Conservation (phyloP, 2,888 invertebrate genomes). For the Chydorus sphaericus region DNA sequence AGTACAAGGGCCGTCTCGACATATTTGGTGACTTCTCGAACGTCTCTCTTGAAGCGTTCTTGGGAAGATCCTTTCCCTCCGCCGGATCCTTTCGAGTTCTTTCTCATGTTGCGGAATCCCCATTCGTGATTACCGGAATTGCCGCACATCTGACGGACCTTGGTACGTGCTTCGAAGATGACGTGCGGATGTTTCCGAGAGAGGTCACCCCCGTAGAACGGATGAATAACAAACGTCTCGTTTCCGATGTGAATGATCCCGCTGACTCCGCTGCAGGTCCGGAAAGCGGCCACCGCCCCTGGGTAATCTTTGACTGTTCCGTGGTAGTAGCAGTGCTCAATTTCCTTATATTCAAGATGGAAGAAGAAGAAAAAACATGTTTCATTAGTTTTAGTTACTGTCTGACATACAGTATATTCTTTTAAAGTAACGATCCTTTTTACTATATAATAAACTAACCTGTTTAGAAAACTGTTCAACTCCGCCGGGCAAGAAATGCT, state of each 20-base stretch:
- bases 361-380: too few species aligned
- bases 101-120: constrained; percentile 44
- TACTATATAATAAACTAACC: too few species aligned
- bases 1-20: constrained; percentile 90
- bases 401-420: neutral
- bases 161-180: constrained; percentile 85
- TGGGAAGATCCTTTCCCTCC: constrained; percentile 7
- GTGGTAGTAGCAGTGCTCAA: constrained; percentile 98
- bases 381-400: too few species aligned
- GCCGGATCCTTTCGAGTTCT: too few species aligned
- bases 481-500: constrained; percentile 70
- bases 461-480: constrained; percentile 68
- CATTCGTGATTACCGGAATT: constrained; percentile 62
- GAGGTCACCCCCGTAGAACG: constrained; percentile 90
- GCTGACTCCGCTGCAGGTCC: constrained; percentile 94
- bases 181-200: constrained; percentile 97
- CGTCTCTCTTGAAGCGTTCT: constrained; percentile 47
- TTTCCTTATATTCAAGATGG: constrained; percentile 50
- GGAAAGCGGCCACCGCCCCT: constrained; percentile 89
- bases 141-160: constrained; percentile 81
- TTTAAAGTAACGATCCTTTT: too few species aligned
- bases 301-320: constrained; percentile 94
- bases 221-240: constrained; percentile 95
- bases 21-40: constrained; percentile 80
- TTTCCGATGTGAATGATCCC: constrained; percentile 95